These are phyloP conservation scores for Hypena proboscidalis DNA, from an alignment of 2,888 invertebrate species.

Conservation along the genomic window DNA sequence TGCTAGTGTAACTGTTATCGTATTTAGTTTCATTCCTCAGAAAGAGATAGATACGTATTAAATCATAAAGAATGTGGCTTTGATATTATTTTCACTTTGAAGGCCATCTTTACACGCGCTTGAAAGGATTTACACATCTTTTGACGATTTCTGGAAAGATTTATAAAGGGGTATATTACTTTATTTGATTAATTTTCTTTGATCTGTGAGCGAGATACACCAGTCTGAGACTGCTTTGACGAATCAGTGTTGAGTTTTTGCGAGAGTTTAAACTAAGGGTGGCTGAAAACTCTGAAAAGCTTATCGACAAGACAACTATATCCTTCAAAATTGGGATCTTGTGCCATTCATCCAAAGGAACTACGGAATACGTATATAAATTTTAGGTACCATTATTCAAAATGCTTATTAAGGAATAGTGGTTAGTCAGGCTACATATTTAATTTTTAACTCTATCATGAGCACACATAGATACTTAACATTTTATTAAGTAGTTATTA, in stretches of 20 bases:
- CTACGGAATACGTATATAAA: no score
- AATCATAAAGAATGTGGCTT: constrained; percentile 24
- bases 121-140: constrained; percentile 16
- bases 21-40: constrained; percentile 18
- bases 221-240: neutral
- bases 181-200: neutral
- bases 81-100: constrained; percentile 21
- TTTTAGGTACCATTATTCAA: no score
- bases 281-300: no score
- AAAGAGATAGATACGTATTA: constrained; percentile 20
- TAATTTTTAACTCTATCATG: no score
- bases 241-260: constrained; percentile 4
- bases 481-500: no score
- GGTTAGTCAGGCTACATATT: no score
- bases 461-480: constrained; percentile 25
- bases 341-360: no score
- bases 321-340: no score
- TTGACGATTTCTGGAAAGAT: constrained; percentile 26
- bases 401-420: no score
- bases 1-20: constrained; percentile 5
- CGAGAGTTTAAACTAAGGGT: no score
- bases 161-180: constrained; percentile 28
- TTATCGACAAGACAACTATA: no score
- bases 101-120: constrained; percentile 18
- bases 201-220: neutral